Base-by-base conservation (phyloP, 1,140 invertebrate species). In the Muscidifurax raptorellus region DNA sequence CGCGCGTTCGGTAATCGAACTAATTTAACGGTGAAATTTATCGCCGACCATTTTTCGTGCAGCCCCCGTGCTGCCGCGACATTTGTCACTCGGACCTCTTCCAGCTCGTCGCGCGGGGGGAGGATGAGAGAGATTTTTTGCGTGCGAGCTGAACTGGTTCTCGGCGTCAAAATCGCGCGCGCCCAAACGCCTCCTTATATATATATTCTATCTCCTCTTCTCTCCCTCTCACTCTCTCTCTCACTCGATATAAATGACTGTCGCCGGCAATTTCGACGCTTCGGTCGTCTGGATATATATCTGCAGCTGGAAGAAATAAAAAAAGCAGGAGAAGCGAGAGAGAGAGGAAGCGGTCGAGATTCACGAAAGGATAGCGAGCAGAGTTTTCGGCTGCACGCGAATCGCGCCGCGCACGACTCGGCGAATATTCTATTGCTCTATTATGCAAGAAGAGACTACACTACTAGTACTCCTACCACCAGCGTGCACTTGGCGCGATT, bases 11-110 rank as follows among this genome's bases (percentile, higher is more conserved):
- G 79, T 71, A 80, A 80, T 80, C 79, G 79, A 80, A 80, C 79
- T 80, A 80, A 80, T 80, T 80, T 71, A 71, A 44, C 64, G 64
- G 64, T n/a, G 15, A 71, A 80, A 80, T 80, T 80, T 80, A 80
- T 80, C 79, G 79, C 10, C 10, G 28, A 40, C n/a, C 66, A 80
- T 80, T 80, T 80, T 80, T 80, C 79, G n/a, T n/a, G n/a, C n/a
- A 28, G 66, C 25, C 36, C 64, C 40, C 79, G 79, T 80, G 66
- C 66, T 12, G 44, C 25, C 64, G 66, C 79, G 66, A 71, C 78
- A 80, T 80, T 80, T 80, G 78, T 80, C 78, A 80, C 66, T 80
- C 64, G 59, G 72, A 75, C 36, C 18, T 22, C 32, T 27, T n/a
- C n/a, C 74, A n/a, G n/a, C 18, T 22, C 69, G n/a, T 32, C 30